Percentiles rank a stretch among this genome's conserved stretches.
These are phyloP conservation scores for Macrobrachium rosenbergii DNA, from an alignment of 1,140 invertebrate species.

Conservation along the genomic window DNA sequence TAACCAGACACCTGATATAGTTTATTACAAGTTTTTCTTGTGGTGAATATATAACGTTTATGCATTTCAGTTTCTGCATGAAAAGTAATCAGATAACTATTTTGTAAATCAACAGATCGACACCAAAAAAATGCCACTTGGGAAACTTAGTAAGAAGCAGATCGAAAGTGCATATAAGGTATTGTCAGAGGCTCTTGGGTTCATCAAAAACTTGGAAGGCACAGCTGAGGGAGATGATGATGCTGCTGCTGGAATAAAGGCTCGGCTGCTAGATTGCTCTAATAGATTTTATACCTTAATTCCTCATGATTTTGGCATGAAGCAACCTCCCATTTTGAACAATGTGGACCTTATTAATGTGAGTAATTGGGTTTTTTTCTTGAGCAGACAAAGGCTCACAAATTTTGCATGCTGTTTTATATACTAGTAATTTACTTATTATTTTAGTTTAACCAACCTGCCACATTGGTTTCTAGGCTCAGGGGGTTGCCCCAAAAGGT, in stretches of 20 bases:
- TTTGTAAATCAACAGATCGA: constrained; percentile 77
- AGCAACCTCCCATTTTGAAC: constrained; percentile 85
- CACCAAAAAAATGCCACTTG: constrained; percentile 96
- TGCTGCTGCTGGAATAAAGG: constrained; percentile 16
- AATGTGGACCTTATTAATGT: constrained; percentile 82
- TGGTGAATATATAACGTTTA: no score
- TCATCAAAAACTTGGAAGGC: constrained; percentile 72
- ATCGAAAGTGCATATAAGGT: constrained; percentile 88
- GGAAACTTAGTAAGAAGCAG: constrained; percentile 94
- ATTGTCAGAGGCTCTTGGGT: constrained; percentile 81
- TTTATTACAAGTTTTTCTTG: no score
- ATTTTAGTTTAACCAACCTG: no score
- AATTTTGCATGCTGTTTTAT: not conserved
- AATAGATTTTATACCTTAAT: constrained; percentile 89
- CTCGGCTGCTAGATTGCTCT: constrained; percentile 61
- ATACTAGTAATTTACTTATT: not conserved
- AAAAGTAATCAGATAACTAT: constrained; percentile 66
- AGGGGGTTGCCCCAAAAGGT: no score
- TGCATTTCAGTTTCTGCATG: no score
- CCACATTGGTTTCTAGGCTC: no score
- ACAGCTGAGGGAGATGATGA: constrained; percentile 67
- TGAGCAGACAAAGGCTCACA: not conserved
- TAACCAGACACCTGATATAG: no score
- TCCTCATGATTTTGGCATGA: constrained; percentile 93
- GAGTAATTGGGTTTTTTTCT: constrained; percentile 10